These are phyloP conservation scores for Clostera curtula DNA, from an alignment of 2,888 invertebrate genomes.

Conservation along the genomic window DNA sequence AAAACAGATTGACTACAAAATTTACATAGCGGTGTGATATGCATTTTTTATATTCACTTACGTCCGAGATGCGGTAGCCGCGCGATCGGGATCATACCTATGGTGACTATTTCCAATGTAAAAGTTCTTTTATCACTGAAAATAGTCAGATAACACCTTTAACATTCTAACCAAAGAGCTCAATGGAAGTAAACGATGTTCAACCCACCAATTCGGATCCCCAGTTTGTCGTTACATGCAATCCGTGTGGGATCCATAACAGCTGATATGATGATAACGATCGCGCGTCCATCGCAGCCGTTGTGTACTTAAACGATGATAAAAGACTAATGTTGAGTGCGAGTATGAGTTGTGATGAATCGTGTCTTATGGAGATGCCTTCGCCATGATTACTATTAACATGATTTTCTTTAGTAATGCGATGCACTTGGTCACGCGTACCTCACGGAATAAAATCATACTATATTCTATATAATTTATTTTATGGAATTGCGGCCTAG, in stretches of 20 bases:
- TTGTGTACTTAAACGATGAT: constrained; percentile 53
- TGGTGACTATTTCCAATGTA: no score
- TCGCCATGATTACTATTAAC: constrained; percentile 57
- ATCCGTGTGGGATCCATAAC: no score
- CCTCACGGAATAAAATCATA: constrained; percentile 11
- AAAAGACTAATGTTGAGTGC: constrained; percentile 51
- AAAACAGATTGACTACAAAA: constrained; percentile 30
- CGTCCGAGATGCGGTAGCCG: constrained; percentile 5
- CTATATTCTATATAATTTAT: constrained; percentile 2
- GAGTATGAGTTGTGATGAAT: constrained; percentile 38
- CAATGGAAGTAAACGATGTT: no score
- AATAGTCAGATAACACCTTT: no score
- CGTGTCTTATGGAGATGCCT: constrained; percentile 51
- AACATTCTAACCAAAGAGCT: no score
- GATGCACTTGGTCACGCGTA: constrained; percentile 28
- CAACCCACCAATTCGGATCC: no score
- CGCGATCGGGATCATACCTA: not conserved
- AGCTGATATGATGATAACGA: not conserved
- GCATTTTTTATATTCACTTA: constrained; percentile 28
- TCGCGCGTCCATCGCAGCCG: constrained; percentile 5
- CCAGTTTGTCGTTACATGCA: not conserved
- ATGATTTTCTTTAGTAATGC: constrained; percentile 32
- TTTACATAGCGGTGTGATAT: constrained; percentile 23
- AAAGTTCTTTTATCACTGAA: no score
- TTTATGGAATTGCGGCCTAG: no score